A percentile compares a stretch with the other conserved stretches of the same genome.
Conservation (phyloP, 1,140 invertebrate species). For the Trichonephila clavata region DNA sequence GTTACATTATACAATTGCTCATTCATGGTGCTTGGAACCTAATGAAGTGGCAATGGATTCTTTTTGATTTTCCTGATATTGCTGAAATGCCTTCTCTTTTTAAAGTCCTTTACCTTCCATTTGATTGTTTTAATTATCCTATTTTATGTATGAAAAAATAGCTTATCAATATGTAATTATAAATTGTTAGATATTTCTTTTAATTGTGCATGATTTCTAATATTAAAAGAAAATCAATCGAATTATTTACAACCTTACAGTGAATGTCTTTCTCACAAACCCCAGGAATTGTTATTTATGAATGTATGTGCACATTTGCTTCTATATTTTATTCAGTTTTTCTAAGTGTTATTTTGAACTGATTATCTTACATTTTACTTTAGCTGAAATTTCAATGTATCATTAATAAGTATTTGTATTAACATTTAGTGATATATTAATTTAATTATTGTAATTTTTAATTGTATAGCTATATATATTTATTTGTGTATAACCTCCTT, state of each 20-base stretch:
- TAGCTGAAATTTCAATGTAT: too few relatives aligned
- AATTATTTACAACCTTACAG: too few relatives aligned
- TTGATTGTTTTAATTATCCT: not conserved
- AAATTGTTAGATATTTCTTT: not conserved
- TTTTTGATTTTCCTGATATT: not conserved
- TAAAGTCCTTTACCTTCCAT: not conserved
- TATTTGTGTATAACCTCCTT: too few relatives aligned
- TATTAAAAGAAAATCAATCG: too few relatives aligned
- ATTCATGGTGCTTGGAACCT: conserved; percentile 67
- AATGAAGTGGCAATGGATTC: conserved; percentile 15
- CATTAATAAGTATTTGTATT: too few relatives aligned
- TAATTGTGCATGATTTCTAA: not conserved
- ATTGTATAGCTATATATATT: too few relatives aligned
- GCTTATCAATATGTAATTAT: too few relatives aligned
- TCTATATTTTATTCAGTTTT: not conserved
- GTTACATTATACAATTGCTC: conserved; percentile 22
- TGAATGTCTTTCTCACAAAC: not conserved
- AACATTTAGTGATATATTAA: too few relatives aligned
- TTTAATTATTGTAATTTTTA: too few relatives aligned
- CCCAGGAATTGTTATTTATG: not conserved
- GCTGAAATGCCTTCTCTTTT: not conserved
- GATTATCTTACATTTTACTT: too few relatives aligned
- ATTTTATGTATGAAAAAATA: too few relatives aligned
- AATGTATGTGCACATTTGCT: not conserved
- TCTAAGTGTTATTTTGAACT: too few relatives aligned